These are phyloP conservation scores for Polia nebulosa DNA, from an alignment of 2,888 invertebrate genomes.

Conservation along the genomic window DNA sequence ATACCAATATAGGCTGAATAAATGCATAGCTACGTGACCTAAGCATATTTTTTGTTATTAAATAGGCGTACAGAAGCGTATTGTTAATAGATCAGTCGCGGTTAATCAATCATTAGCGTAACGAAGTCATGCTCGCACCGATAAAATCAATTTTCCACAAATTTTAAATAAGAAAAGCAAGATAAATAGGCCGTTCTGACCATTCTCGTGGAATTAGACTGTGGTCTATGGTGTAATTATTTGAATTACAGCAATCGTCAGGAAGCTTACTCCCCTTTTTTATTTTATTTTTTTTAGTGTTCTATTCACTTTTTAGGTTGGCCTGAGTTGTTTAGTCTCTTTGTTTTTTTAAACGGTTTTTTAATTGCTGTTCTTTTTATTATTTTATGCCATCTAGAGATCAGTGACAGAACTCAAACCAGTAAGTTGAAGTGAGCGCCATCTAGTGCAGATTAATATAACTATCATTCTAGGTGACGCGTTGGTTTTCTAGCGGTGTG, in stretches of 20 bases:
- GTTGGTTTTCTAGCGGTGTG: accelerated
- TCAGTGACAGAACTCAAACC: not conserved
- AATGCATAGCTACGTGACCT: not conserved
- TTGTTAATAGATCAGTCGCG: conserved; percentile 11
- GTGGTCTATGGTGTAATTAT: not conserved
- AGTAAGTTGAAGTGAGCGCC: not conserved
- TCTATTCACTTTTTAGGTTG: too few relatives aligned
- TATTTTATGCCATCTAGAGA: not conserved
- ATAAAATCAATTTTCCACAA: conserved; percentile 6
- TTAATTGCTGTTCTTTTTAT: not conserved
- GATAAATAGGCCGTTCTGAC: too few relatives aligned
- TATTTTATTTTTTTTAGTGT: too few relatives aligned
- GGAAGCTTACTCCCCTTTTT: not conserved
- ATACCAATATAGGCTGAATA: too few relatives aligned
- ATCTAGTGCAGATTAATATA: not conserved
- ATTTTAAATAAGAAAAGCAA: not conserved
- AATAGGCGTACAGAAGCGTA: not conserved
- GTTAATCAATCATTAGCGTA: conserved; percentile 11
- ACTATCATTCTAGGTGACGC: not conserved
- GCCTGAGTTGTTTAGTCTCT: too few relatives aligned
- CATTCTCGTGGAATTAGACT: not conserved
- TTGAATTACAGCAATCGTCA: not conserved
- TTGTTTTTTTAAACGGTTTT: not conserved
- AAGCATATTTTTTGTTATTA: not conserved
- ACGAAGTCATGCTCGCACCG: conserved; percentile 28